These are phyloP conservation scores for Blastomussa wellsi DNA, from an alignment of 92 coral and sea anemone genomes.

Conservation along the genomic window DNA sequence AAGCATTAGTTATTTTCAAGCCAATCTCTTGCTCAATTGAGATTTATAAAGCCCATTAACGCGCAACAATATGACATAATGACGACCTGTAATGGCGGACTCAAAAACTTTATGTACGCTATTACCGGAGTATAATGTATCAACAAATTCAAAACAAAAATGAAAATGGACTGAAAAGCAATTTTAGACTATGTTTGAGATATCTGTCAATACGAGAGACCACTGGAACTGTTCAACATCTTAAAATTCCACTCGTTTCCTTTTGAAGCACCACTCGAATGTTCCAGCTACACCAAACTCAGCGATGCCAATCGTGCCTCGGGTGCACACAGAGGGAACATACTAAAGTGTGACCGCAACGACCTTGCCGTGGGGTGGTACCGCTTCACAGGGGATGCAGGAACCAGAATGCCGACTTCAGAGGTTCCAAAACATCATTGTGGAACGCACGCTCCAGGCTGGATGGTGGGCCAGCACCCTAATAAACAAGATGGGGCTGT, in stretches of 20 bases:
- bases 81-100: no score
- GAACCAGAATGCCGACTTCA: constrained; percentile 51
- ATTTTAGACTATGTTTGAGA: no score
- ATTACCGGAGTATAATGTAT: no score
- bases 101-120: no score
- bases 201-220: no score
- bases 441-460: constrained; percentile 58
- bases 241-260: not conserved
- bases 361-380: constrained; percentile 30
- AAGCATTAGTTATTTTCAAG: no score
- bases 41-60: no score
- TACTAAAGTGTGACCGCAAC: constrained; percentile 9
- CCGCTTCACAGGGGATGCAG: constrained; percentile 51
- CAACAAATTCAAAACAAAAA: no score
- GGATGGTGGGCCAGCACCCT: constrained; percentile 47
- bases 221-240: no score
- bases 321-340: not conserved
- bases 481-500: constrained; percentile 40
- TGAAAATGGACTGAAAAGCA: no score
- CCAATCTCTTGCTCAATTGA: no score
- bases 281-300: constrained; percentile 21
- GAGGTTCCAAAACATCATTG: constrained; percentile 41
- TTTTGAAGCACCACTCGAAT: constrained; percentile 9
- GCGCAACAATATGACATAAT: no score
- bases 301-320: not conserved